A percentile compares a stretch with the other conserved stretches of the same genome.
These are phyloP conservation scores for Malacoraja senta DNA, from an alignment of 2,797 vertebrate species.

Conservation along the genomic window DNA sequence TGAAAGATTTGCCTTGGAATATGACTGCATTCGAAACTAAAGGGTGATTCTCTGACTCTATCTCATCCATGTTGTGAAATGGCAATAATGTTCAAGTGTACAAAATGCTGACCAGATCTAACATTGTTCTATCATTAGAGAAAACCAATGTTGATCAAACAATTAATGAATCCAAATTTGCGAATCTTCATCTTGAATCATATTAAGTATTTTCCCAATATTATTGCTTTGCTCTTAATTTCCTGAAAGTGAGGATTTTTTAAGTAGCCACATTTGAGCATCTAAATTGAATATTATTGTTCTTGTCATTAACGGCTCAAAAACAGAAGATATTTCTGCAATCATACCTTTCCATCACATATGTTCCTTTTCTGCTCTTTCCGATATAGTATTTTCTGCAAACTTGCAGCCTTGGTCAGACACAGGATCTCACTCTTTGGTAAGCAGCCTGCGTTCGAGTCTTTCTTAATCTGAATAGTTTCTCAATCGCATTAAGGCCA, in stretches of 20 bases:
- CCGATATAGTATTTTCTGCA: constrained; percentile 87
- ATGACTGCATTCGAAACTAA: background rate
- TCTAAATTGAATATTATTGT: background rate
- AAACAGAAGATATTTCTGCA: background rate
- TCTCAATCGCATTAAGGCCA: background rate
- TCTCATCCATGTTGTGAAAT: background rate
- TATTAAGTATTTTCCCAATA: background rate
- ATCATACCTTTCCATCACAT: constrained; percentile 49
- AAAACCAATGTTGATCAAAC: background rate
- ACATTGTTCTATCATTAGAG: background rate
- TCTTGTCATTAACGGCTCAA: background rate
- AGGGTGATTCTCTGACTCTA: background rate
- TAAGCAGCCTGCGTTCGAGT: constrained; percentile 62
- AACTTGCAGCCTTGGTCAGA: constrained; percentile 98
- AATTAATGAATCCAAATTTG: background rate
- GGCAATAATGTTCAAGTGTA: background rate
- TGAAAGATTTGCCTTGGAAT: background rate
- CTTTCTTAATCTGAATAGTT: background rate
- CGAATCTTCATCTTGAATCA: background rate
- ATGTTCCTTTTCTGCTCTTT: constrained; percentile 50
- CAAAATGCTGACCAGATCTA: background rate
- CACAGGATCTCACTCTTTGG: constrained; percentile 99
- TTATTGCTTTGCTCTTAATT: background rate
- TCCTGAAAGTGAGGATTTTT: background rate
- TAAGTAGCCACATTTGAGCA: background rate